phyloP scores from a whole-genome alignment of 2,113 vertebrate species.

The Hystrix brachyura region DNA sequence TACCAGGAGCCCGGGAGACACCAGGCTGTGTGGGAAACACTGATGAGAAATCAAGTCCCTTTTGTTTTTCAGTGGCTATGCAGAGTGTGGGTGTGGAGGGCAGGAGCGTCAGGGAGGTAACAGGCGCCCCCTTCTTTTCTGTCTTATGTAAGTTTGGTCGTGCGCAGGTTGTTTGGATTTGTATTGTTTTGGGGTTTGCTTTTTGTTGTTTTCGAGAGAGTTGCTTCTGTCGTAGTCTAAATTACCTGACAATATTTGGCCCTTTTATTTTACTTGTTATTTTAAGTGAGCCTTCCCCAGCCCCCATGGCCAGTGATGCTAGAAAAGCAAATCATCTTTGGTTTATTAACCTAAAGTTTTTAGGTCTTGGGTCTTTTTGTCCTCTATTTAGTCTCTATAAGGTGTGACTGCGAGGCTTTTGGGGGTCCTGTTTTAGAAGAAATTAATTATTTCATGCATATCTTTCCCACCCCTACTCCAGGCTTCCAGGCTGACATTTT shows the following conservation, averaged over 20 bases:
- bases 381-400: neutral
- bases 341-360: conserved; percentile 19
- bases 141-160: neutral
- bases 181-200: neutral
- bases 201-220: neutral
- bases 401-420: neutral
- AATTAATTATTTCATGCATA: neutral
- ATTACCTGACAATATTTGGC: neutral
- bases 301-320: neutral
- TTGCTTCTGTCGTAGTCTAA: neutral
- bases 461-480: neutral
- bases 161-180: neutral
- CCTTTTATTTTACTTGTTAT: neutral
- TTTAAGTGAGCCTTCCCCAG: neutral
- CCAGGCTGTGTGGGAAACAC: neutral
- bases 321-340: neutral
- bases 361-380: neutral
- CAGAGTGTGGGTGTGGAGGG: neutral
- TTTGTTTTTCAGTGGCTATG: neutral
- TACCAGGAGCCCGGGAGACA: neutral
- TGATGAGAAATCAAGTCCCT: neutral
- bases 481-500: neutral
- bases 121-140: neutral
- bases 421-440: neutral
- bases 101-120: neutral